Percentiles rank a stretch among this genome's conserved stretches.
Conservation (phyloP, 2,888 invertebrate genomes). For the Agonopterix heracliana region DNA sequence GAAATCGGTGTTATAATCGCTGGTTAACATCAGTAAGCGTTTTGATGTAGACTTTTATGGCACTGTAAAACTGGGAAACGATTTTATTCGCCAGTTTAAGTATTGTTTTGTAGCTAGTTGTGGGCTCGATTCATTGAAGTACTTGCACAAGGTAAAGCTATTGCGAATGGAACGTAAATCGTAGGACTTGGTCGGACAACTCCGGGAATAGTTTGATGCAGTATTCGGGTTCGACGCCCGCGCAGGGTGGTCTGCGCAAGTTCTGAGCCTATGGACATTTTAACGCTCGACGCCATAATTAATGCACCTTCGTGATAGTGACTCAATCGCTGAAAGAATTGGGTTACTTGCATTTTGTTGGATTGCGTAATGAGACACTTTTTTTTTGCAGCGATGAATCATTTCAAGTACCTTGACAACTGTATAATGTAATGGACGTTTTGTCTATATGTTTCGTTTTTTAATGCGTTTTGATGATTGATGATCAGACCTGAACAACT, state of each 20-base stretch:
- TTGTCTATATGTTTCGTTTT: too few species aligned
- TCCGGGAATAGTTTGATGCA: constrained; percentile 45
- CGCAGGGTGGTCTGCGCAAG: constrained; percentile 37
- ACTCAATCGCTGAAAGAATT: constrained; percentile 12
- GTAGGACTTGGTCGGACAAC: constrained; percentile 16
- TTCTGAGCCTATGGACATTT: not conserved
- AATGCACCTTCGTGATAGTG: not conserved
- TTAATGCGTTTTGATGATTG: too few species aligned
- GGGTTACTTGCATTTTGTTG: constrained; percentile 17
- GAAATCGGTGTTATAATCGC: not conserved
- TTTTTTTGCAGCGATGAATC: constrained; percentile 12
- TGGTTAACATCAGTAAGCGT: constrained; percentile 21
- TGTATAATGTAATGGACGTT: too few species aligned
- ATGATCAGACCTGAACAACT: too few species aligned
- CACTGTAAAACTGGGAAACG: constrained; percentile 43
- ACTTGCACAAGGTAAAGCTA: constrained; percentile 30
- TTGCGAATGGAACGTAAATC: constrained; percentile 47
- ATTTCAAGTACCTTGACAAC: not conserved
- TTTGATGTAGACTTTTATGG: constrained; percentile 47
- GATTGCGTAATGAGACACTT: constrained; percentile 22
- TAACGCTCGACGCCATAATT: not conserved
- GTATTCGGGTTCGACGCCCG: constrained; percentile 42
- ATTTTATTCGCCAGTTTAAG: constrained; percentile 36
- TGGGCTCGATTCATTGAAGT: constrained; percentile 27
- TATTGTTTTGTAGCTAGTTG: constrained; percentile 28